Conservation (phyloP, 2,797 vertebrate species). For the Pseudocheirus occidentalis region DNA sequence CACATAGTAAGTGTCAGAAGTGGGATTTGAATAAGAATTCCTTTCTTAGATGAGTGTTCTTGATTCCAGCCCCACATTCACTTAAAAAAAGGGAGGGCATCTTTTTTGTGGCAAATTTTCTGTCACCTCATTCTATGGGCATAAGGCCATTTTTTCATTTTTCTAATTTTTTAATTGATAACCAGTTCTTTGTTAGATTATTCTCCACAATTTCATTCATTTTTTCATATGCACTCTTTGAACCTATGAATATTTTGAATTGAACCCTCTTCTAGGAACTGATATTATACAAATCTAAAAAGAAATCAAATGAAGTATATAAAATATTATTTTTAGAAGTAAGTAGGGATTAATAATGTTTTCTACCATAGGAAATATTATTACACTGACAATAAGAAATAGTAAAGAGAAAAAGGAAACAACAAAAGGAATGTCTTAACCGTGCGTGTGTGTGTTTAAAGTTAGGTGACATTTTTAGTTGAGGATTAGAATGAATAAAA, state of each 20-base stretch:
- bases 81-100: neutral
- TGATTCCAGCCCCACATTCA: neutral
- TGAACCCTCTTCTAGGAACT: neutral
- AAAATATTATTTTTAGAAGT: neutral
- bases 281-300: neutral
- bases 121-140: neutral
- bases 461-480: neutral
- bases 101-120: neutral
- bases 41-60: neutral
- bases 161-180: slow-evolving; percentile 1
- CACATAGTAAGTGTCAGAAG: neutral
- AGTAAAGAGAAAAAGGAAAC: neutral
- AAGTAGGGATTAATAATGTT: slow-evolving; percentile 19
- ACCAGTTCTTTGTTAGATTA: neutral
- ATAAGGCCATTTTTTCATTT: neutral
- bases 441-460: no score
- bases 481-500: neutral
- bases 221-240: slow-evolving; percentile 1
- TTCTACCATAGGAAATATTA: neutral
- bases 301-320: neutral
- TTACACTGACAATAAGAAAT: slow-evolving; percentile 9
- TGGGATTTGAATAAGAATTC: neutral
- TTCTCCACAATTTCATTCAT: slow-evolving; percentile 3
- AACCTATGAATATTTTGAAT: slow-evolving; percentile 19
- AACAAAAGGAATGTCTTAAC: neutral